These are phyloP conservation scores for Rhysida immarginata DNA, from an alignment of 1,140 invertebrate genomes.

Conservation along the genomic window DNA sequence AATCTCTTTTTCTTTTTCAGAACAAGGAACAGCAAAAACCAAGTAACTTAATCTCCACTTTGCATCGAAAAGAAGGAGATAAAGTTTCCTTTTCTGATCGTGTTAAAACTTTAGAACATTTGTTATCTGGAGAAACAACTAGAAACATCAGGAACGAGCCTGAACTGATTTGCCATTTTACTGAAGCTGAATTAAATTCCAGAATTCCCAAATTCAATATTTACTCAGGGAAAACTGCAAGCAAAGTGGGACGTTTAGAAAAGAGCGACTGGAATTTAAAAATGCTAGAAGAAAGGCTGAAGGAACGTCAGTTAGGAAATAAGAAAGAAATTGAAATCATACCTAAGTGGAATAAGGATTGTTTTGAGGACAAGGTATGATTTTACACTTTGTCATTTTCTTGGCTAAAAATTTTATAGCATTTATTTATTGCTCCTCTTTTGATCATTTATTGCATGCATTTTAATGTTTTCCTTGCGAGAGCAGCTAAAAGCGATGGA, in stretches of 20 bases:
- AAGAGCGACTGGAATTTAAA: slow-evolving; percentile 83
- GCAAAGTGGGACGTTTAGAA: slow-evolving; percentile 39
- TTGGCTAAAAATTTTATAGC: no score
- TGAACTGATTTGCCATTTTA: background rate
- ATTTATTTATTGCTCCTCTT: no score
- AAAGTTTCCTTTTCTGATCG: background rate
- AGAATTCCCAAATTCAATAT: background rate
- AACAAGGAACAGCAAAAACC: no score
- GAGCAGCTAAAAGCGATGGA: slow-evolving; percentile 64
- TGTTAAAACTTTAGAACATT: background rate
- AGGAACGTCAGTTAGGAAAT: slow-evolving; percentile 24
- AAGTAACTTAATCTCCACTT: no score
- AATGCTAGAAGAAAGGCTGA: slow-evolving; percentile 62
- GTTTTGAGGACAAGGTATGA: slow-evolving; percentile 40
- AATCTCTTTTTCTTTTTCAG: no score
- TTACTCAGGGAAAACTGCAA: background rate
- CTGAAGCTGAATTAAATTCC: background rate
- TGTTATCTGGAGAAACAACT: background rate
- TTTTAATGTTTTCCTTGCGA: no score
- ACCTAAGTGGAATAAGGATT: slow-evolving; percentile 76
- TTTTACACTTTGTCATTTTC: no score
- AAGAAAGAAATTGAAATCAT: slow-evolving; percentile 54
- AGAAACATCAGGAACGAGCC: background rate
- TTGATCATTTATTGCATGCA: no score
- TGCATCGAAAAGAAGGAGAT: slow-evolving; percentile 33